Conservation (phyloP, 2,113 vertebrate genomes). For the Catagonus wagneri region DNA sequence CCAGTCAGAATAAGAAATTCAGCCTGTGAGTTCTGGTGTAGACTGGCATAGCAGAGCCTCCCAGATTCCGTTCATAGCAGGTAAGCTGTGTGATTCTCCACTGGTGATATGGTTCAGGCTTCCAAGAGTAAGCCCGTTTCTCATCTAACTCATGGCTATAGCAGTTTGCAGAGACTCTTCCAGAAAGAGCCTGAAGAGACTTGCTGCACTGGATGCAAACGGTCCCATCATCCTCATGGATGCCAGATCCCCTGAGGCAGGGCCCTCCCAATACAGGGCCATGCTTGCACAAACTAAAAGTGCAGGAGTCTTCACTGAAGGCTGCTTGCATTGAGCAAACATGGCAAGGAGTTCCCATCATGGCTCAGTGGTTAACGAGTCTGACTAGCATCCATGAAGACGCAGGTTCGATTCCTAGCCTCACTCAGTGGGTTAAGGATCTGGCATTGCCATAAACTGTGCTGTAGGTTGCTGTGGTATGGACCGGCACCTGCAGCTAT, state of each 20-base stretch:
- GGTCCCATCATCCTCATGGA: accelerated
- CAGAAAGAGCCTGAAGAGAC: constrained; percentile 66
- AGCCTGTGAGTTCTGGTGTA: background rate
- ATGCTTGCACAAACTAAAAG: background rate
- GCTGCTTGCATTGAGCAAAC: background rate
- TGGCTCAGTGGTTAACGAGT: no score
- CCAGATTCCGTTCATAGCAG: background rate
- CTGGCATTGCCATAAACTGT: no score
- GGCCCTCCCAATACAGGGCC: background rate
- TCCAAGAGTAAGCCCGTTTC: background rate
- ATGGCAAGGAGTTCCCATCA: background rate
- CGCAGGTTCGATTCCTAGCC: no score
- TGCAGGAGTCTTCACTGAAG: background rate
- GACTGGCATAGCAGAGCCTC: background rate
- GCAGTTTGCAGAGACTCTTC: background rate
- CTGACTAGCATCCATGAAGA: no score
- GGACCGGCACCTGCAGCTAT: no score
- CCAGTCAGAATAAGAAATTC: background rate
- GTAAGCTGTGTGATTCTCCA: background rate
- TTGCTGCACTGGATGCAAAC: background rate
- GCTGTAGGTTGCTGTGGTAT: no score
- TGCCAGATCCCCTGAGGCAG: background rate
- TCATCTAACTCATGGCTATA: background rate
- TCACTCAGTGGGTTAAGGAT: no score
- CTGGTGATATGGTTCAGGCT: background rate